Evolutionary conservation across 1,140 invertebrate genomes (phyloP), one percentile per base, ranked within the genome.

Genomic region (Hypothenemus hampei): DNA sequence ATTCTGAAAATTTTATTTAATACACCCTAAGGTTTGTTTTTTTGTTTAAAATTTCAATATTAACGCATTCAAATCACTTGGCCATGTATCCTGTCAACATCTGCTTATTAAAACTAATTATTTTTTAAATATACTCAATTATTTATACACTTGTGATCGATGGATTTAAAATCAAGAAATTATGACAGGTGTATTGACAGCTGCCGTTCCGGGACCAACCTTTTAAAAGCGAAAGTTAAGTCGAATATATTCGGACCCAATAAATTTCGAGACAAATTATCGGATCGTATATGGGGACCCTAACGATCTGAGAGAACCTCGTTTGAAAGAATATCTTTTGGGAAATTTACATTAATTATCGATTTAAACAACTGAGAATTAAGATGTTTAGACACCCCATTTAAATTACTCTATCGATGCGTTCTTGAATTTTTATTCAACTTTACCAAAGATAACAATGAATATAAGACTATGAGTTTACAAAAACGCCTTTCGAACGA

Each of bases 341-440:
- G 3, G 29, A 29, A 51, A 51, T 51, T 41, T 51, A 51, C 48
- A 51, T 51, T 51, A 51, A 51, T 41, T 51, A 41, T 24, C 48
- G 35, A 21, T 41, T 41, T 19, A 29, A 51, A 51, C 48, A 51
- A 40, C 48, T 37, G 35, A 31, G 18, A 39, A 49, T 49, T 49
- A 39, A 49, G 47, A 37, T 49, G 47, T 49, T 37, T 39, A 49
- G 21, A 49, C 47, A 39, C 47, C 23, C 35, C 20, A 18, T 24
- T 35, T 47, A 35, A 33, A 47, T 35, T 44, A 15, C 24, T 44
- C 23, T 26, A 22, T 11, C 10, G 18, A 13, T 21, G 11, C 31
- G 45, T 47, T 47, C 45, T 22, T 7, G 15, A 47, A 20, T 47
- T 47, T n/a, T 13, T 5, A 24, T 23, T 16, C 4, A 11, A 39